Base-by-base conservation (phyloP, 2,113 vertebrate genomes). In the Cyanoderma ruficeps region DNA sequence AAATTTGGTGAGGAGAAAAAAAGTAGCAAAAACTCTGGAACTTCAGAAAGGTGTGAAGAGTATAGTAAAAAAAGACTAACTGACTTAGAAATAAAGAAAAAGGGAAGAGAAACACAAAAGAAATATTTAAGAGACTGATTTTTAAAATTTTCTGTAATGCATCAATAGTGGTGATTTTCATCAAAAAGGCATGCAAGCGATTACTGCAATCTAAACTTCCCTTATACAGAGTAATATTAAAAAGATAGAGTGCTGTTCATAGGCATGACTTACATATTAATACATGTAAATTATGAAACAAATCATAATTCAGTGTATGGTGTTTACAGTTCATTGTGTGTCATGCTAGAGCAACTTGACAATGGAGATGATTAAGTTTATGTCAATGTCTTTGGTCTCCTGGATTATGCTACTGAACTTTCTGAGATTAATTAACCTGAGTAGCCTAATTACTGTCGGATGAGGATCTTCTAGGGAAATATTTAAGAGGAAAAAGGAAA, bases 231-330 rank as follows among this genome's bases (percentile, higher is more conserved):
- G 14, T 42, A 76, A 39, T 72, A 39, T 30, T 61, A 53, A 86
- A 46, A 92, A 85, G 65, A 95, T 67, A 77, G 81, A 93, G 76
- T 81, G 24, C 37, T 90, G 24, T 63, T 96, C 65, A 70, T 49
- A 89, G 20, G 39, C 88, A 28, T 82, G 39, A 87, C 91, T 96
- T 95, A 53, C 89, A 93, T 94, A 88, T 65, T 93, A 84, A 95
- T 94, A 49, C 10, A 65, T 76, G 23, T 31, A 91, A 93, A 88
- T 87, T 55, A 55, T 79, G 16, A 94, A 87, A 72, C 12, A 74
- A 80, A 46, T 76, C 6, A 30, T 69, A 75, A 72, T 20, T 53
- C 33, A 57, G 44, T 39, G 25, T 55, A 14, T 21, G 28, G 42
- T 72, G 33, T 91, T 95, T 84, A 47, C 35, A 61, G 57, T 83